Conservation (phyloP, 2,888 invertebrate genomes). For the Agriopis leucophaearia region DNA sequence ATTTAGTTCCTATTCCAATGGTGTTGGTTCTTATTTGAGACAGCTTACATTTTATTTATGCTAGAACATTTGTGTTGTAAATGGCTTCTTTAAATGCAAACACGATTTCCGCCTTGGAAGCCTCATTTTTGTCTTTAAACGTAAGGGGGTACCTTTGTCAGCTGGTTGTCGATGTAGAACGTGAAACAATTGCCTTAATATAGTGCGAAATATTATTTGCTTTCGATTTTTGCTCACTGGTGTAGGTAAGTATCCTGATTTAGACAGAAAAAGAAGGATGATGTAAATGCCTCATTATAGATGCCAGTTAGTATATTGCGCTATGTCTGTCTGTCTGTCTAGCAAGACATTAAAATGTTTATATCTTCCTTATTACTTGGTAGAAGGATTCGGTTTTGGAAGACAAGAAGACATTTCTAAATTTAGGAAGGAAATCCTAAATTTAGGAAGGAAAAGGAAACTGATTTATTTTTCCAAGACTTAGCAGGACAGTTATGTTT, state of each 20-base stretch:
- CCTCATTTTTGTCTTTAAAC: slow-evolving; percentile 34
- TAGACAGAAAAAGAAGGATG: too few species aligned
- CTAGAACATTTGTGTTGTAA: slow-evolving; percentile 70
- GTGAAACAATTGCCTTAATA: slow-evolving; percentile 7
- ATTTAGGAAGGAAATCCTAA: too few species aligned
- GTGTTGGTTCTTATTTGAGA: slow-evolving; percentile 22
- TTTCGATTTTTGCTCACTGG: background rate
- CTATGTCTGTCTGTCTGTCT: too few species aligned
- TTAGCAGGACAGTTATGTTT: too few species aligned
- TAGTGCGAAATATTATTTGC: background rate
- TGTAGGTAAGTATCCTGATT: background rate
- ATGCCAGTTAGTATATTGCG: too few species aligned
- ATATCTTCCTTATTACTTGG: too few species aligned
- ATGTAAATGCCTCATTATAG: too few species aligned
- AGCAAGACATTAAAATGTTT: too few species aligned
- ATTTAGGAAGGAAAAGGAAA: too few species aligned
- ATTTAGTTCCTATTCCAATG: background rate
- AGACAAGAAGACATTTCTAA: too few species aligned
- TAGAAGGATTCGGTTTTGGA: too few species aligned
- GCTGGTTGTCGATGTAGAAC: slow-evolving; percentile 15
- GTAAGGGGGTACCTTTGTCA: slow-evolving; percentile 21
- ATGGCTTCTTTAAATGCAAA: slow-evolving; percentile 76
- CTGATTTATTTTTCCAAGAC: too few species aligned
- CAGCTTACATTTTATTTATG: slow-evolving; percentile 60
- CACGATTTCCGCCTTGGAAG: slow-evolving; percentile 56